Percentiles rank a stretch among this genome's conserved stretches.
Conservation (phyloP, 2,888 invertebrate genomes). For the Himalopsyche japonica region DNA sequence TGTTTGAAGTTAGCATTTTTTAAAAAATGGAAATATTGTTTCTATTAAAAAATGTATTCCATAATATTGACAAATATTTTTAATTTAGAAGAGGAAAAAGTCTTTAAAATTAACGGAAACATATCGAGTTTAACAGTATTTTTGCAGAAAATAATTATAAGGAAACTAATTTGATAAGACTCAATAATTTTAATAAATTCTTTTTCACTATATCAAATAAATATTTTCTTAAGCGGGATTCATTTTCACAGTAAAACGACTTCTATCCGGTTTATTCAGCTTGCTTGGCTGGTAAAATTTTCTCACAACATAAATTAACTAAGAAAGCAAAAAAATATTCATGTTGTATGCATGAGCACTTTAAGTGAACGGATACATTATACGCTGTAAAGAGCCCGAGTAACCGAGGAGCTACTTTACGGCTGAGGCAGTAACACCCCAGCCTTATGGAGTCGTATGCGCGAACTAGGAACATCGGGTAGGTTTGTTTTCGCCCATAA, state of each 20-base stretch:
- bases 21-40: no score
- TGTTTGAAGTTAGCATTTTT: no score
- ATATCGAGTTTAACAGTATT: no score
- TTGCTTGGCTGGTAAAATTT: slow-evolving; percentile 13
- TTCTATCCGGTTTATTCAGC: slow-evolving; percentile 2
- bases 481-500: slow-evolving; percentile 28
- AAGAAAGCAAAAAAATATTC: slow-evolving; percentile 29
- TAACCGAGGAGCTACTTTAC: slow-evolving; percentile 16
- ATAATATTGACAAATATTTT: no score
- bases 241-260: slow-evolving; percentile 15
- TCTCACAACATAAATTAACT: slow-evolving; percentile 32
- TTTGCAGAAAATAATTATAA: no score
- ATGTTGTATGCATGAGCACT: slow-evolving; percentile 35
- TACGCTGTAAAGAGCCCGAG: slow-evolving; percentile 21
- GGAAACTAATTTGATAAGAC: no score
- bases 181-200: no score
- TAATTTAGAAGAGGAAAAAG: no score
- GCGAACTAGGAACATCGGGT: not conserved
- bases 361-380: slow-evolving; percentile 30
- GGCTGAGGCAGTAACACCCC: slow-evolving; percentile 22
- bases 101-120: no score
- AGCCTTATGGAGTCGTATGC: not conserved
- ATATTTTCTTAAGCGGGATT: not conserved
- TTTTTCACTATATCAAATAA: no score
- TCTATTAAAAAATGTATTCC: no score